Evolutionary conservation across 2,113 vertebrate genomes (phyloP).

Genomic region (Probosciger aterrimus): DNA sequence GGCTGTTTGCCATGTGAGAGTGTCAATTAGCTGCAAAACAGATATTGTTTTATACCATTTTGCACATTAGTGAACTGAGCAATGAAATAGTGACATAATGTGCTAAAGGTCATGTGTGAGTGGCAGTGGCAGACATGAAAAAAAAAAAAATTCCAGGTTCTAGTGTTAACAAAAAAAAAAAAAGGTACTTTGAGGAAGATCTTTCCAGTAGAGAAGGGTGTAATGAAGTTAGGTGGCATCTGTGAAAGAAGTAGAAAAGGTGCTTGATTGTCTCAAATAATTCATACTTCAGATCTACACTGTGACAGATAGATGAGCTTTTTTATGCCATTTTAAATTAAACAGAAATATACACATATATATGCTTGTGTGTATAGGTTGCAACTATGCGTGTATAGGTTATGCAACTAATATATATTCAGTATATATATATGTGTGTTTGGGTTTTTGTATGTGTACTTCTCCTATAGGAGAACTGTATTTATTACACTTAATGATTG

Average conservation of each 20-base stretch:
- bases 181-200: neutral
- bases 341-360: neutral
- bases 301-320: neutral
- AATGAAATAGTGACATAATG: neutral
- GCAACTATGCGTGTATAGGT: too few species aligned
- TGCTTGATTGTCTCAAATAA: neutral
- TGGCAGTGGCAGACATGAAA: neutral
- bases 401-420: neutral
- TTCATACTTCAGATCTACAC: neutral
- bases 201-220: neutral
- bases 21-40: neutral
- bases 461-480: neutral
- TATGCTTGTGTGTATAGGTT: too few species aligned
- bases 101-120: neutral
- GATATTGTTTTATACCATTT: neutral
- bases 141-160: neutral
- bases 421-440: accelerated
- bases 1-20: neutral
- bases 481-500: neutral
- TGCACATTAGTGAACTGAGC: neutral
- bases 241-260: neutral
- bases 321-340: neutral
- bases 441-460: neutral
- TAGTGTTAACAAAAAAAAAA: neutral
- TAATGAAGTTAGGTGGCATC: neutral